Conservation (phyloP, 2,797 vertebrate genomes). For the Chanos chanos region DNA sequence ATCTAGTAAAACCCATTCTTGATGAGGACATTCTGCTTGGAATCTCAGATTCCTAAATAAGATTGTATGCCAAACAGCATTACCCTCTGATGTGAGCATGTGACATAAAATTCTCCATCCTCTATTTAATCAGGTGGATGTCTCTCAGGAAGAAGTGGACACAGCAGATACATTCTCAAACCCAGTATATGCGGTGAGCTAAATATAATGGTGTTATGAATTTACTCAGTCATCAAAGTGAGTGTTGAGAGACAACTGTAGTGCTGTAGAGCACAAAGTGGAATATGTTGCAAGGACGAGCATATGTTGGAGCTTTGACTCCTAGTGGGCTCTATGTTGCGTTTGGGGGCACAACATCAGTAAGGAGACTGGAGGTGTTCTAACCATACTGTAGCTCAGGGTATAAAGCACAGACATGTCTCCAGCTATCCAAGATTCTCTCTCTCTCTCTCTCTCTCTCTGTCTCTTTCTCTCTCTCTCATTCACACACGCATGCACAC, state of each 20-base stretch:
- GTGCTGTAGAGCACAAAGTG: background rate
- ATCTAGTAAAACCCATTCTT: no score
- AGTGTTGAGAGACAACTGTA: background rate
- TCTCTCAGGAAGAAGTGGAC: background rate
- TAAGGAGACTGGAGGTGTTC: background rate
- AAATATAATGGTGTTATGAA: background rate
- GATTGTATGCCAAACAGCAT: background rate
- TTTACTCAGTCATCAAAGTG: background rate
- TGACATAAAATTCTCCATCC: background rate
- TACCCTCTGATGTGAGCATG: background rate
- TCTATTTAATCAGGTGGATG: background rate
- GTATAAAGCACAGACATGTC: background rate
- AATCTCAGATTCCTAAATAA: background rate
- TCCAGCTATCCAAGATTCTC: background rate
- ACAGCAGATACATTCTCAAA: constrained; percentile 44
- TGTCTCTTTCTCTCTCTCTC: background rate
- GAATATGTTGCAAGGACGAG: background rate
- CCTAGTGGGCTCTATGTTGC: background rate
- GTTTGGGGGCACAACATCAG: background rate
- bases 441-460: background rate
- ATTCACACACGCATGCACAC: no score
- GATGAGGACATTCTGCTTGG: no score
- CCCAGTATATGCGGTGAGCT: constrained; percentile 52
- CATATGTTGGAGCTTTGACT: background rate
- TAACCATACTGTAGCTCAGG: background rate